phyloP scores from a whole-genome alignment of 2,797 vertebrate species.

The Pangasius sanitwongsei region DNA sequence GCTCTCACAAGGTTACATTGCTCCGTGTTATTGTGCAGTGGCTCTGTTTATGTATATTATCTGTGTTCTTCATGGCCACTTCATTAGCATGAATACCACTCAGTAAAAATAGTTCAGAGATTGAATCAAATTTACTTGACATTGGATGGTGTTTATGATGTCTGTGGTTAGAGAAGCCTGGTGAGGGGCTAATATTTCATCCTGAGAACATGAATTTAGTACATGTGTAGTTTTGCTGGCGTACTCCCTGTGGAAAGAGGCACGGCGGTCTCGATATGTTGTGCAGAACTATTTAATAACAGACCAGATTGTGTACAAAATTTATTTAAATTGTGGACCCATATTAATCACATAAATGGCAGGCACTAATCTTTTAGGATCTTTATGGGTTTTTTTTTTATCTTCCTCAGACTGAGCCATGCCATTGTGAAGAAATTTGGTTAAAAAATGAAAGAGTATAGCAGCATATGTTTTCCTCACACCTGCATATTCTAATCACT shows the following conservation, averaged over 20 bases:
- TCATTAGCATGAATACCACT: background rate
- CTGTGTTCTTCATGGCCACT: background rate
- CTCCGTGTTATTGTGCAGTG: background rate
- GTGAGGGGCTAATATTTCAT: background rate
- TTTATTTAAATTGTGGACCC: background rate
- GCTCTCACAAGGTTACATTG: background rate
- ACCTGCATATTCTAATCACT: conserved; percentile 63
- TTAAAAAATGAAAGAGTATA: background rate
- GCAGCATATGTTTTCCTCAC: background rate
- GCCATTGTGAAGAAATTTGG: background rate
- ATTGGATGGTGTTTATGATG: background rate
- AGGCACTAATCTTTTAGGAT: conserved; percentile 7
- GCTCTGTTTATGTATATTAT: background rate
- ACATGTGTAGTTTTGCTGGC: background rate
- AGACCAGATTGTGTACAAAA: background rate
- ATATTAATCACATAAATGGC: background rate
- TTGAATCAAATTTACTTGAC: background rate
- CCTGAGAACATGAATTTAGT: background rate
- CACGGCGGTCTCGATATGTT: background rate
- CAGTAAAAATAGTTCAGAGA: background rate
- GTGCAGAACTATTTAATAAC: background rate
- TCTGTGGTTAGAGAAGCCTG: background rate
- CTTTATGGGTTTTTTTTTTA: background rate
- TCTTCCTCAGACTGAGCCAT: too few species aligned
- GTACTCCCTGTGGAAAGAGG: background rate